Percentiles rank a stretch among this genome's conserved stretches.
phyloP scores from a whole-genome alignment of 2,113 vertebrate genomes.

The Typhlomys cinereus region DNA sequence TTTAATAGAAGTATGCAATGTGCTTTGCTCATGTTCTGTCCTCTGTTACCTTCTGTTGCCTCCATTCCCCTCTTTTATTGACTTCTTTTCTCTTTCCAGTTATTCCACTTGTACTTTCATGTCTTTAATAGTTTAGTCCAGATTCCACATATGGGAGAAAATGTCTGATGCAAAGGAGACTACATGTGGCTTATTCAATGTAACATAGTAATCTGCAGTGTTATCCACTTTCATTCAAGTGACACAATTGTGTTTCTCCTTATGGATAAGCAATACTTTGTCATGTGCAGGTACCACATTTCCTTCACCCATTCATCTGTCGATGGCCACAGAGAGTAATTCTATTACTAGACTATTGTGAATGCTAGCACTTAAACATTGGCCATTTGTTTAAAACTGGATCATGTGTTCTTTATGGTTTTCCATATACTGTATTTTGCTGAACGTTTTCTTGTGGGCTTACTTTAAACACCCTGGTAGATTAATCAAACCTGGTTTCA shows the following conservation, averaged over 20 bases:
- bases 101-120: too few species aligned
- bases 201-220: neutral
- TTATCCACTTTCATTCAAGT: neutral
- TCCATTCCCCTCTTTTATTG: neutral
- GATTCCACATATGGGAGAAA: neutral
- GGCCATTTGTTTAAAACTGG: neutral
- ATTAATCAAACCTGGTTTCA: neutral
- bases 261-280: neutral
- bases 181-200: neutral
- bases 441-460: neutral
- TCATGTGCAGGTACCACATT: neutral
- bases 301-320: neutral
- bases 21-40: neutral
- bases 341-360: neutral
- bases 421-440: neutral
- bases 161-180: neutral
- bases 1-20: neutral
- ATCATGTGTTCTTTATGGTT: neutral
- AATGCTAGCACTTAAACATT: neutral
- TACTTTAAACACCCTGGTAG: neutral
- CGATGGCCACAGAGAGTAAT: neutral
- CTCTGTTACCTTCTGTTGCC: too few species aligned
- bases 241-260: neutral
- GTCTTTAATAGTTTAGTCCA: neutral
- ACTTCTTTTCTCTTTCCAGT: neutral